Percentiles rank a stretch among this genome's conserved stretches.
These are phyloP conservation scores for Drosophila histrio DNA, from an alignment of 2,888 invertebrate genomes.

Conservation along the genomic window DNA sequence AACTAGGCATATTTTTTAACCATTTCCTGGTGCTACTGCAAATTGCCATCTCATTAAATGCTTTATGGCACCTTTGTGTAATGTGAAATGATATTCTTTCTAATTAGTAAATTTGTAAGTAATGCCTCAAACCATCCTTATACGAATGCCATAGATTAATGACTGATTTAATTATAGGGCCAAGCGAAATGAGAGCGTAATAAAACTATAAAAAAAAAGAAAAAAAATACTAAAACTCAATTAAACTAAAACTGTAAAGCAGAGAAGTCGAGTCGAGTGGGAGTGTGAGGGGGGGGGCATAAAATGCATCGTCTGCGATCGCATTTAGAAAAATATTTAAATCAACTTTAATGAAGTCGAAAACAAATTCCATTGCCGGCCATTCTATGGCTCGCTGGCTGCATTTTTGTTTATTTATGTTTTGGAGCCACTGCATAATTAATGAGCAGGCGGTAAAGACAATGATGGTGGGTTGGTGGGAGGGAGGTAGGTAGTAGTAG, in stretches of 20 bases:
- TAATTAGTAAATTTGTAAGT: constrained; percentile 12
- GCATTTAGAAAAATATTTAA: constrained; percentile 71
- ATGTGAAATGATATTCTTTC: background rate
- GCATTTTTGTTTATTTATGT: constrained; percentile 39
- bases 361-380: constrained; percentile 63
- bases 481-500: too few species aligned
- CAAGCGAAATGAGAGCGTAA: constrained; percentile 21
- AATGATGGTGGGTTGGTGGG: background rate
- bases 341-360: constrained; percentile 75
- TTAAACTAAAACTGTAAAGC: constrained; percentile 46
- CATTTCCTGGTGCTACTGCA: background rate
- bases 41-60: constrained; percentile 22
- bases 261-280: background rate
- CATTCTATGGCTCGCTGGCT: constrained; percentile 40
- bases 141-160: constrained; percentile 39
- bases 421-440: constrained; percentile 43
- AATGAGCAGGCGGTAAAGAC: constrained; percentile 34
- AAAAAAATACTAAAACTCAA: constrained; percentile 35
- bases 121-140: constrained; percentile 6
- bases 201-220: constrained; percentile 37
- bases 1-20: background rate
- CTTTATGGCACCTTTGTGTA: constrained; percentile 28
- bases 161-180: constrained; percentile 58
- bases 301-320: constrained; percentile 31
- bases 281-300: background rate